Percentiles rank a stretch among this genome's conserved stretches.
Conservation (phyloP, 2,113 vertebrate species). For the Myiozetetes cayanensis region DNA sequence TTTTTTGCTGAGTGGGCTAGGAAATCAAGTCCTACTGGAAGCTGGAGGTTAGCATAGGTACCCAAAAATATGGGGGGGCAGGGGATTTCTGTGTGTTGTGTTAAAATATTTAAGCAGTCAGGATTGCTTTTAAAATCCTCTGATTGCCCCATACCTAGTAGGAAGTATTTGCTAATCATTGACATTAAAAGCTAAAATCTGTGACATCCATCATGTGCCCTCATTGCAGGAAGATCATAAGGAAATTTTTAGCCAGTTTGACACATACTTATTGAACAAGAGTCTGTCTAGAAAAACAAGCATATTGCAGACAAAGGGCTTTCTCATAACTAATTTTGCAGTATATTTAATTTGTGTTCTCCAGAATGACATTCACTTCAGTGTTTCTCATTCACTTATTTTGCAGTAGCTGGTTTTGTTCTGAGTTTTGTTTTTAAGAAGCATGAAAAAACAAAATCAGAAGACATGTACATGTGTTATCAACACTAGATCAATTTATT, state of each 20-base stretch:
- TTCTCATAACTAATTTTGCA: neutral
- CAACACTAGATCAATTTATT: neutral
- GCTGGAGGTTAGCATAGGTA: neutral
- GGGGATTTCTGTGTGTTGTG: too few species aligned
- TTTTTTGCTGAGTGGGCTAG: neutral
- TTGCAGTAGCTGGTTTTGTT: neutral
- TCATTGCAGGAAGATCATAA: neutral
- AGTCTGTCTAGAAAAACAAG: neutral
- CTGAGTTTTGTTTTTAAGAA: neutral
- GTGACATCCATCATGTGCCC: neutral
- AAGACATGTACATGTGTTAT: neutral
- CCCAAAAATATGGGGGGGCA: neutral
- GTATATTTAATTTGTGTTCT: neutral
- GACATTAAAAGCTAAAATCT: neutral
- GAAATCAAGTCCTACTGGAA: neutral
- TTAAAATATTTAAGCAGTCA: too few species aligned
- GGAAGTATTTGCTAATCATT: neutral
- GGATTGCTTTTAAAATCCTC: too few species aligned
- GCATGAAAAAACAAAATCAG: neutral
- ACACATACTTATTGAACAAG: neutral
- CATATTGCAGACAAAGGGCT: neutral
- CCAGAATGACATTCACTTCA: neutral
- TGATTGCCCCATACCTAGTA: too few species aligned
- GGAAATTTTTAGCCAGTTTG: neutral
- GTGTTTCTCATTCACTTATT: neutral